These are phyloP conservation scores for Poecilia velifera DNA, from an alignment of 2,797 vertebrate genomes.

Conservation along the genomic window DNA sequence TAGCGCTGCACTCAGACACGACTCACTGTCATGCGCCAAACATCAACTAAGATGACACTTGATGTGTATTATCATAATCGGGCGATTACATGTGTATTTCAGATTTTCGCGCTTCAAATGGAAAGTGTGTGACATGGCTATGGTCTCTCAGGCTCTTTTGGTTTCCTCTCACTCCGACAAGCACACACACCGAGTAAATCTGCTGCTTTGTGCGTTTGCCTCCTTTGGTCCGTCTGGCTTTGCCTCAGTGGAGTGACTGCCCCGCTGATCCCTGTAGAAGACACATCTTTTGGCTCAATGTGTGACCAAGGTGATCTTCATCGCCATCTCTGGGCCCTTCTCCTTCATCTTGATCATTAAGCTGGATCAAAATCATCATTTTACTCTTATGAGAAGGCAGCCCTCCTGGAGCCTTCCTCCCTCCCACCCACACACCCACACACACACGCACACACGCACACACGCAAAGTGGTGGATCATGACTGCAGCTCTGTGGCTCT, in stretches of 20 bases:
- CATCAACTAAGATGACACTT: constrained; percentile 78
- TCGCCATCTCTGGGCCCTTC: constrained; percentile 43
- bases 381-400: constrained; percentile 44
- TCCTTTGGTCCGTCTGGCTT: constrained; percentile 65
- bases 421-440: constrained; percentile 22
- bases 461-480: constrained; percentile 57
- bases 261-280: constrained; percentile 56
- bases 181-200: constrained; percentile 55
- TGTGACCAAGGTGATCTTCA: constrained; percentile 55
- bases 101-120: constrained; percentile 65
- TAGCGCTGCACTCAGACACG: constrained; percentile 46
- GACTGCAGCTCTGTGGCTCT: constrained; percentile 56
- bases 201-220: constrained; percentile 65
- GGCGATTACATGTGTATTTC: constrained; percentile 80
- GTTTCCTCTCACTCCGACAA: constrained; percentile 9
- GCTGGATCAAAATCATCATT: constrained; percentile 71
- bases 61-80: constrained; percentile 80
- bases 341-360: constrained; percentile 70
- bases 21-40: constrained; percentile 48
- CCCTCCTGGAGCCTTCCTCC: constrained; percentile 56
- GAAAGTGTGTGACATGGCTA: constrained; percentile 54
- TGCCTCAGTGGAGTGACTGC: constrained; percentile 46
- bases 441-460: constrained; percentile 6
- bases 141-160: constrained; percentile 25
- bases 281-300: constrained; percentile 44